Percentiles rank a stretch among this genome's conserved stretches.
Evolutionary conservation across 2,888 invertebrate genomes (phyloP).

Genomic region (Lacanobia oleracea): DNA sequence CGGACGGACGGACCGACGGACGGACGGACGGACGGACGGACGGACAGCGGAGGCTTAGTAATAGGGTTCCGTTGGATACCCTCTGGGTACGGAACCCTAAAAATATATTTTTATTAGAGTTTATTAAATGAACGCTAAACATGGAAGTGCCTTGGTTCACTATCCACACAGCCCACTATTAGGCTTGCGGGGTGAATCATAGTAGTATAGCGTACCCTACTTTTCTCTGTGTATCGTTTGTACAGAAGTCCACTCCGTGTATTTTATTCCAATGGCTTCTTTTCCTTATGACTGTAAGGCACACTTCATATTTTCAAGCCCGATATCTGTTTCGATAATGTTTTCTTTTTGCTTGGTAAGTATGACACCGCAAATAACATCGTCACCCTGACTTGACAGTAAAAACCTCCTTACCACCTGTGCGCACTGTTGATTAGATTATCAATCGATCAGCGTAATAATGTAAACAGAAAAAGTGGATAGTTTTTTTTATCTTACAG

Average conservation of each 20-base stretch:
- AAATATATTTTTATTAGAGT: too few relatives aligned
- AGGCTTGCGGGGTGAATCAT: too few relatives aligned
- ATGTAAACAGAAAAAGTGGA: not conserved
- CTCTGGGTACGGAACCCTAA: too few relatives aligned
- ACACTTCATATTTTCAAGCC: not conserved
- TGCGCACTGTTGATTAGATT: not conserved
- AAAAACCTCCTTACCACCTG: not conserved
- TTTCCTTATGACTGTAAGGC: not conserved
- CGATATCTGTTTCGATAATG: not conserved
- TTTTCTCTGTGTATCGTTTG: not conserved
- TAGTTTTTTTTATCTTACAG: slow-evolving; percentile 18
- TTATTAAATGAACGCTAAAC: too few relatives aligned
- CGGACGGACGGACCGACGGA: too few relatives aligned
- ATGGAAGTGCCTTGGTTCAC: too few relatives aligned
- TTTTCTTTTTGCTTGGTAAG: not conserved
- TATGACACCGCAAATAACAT: not conserved
- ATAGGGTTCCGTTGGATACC: too few relatives aligned
- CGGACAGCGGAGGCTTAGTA: too few relatives aligned
- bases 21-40: too few relatives aligned
- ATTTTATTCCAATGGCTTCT: too few relatives aligned
- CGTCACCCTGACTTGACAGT: slow-evolving; percentile 7
- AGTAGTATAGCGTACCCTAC: too few relatives aligned
- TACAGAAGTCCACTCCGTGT: not conserved
- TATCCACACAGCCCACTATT: too few relatives aligned
- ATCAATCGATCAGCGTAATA: not conserved